These are phyloP conservation scores for Python bivittatus DNA, from an alignment of 2,113 vertebrate species.

Conservation along the genomic window DNA sequence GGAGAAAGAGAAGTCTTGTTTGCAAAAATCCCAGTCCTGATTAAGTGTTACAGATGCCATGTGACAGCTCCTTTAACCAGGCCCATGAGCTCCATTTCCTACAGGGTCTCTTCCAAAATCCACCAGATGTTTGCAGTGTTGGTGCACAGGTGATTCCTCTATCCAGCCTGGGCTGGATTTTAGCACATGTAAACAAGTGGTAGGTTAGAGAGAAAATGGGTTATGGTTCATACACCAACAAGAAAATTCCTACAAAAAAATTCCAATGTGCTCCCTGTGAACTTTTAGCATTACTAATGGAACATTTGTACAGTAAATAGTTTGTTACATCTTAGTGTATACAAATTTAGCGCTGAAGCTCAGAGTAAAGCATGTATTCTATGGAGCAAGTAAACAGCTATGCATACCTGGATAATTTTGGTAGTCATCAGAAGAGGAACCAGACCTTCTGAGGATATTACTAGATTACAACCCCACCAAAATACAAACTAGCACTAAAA, in stretches of 20 bases:
- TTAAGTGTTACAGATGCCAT: slow-evolving; percentile 7
- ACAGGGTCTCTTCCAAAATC: neutral
- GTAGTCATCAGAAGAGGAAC: neutral
- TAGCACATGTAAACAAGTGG: neutral
- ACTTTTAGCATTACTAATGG: neutral
- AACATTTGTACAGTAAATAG: neutral
- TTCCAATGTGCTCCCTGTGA: neutral
- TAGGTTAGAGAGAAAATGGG: neutral
- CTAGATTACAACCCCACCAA: neutral
- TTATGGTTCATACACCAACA: neutral
- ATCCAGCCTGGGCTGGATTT: neutral
- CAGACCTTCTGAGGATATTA: neutral
- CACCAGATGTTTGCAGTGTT: neutral
- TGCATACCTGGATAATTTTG: neutral
- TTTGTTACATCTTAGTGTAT: neutral
- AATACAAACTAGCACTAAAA: neutral
- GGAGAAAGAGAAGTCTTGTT: slow-evolving; percentile 7
- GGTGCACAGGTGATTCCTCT: neutral
- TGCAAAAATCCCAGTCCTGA: neutral
- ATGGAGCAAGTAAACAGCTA: neutral
- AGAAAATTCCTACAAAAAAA: neutral
- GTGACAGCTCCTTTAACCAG: neutral
- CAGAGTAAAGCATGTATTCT: neutral
- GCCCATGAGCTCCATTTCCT: neutral
- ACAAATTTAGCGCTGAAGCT: neutral